Base-by-base conservation (phyloP, 1,140 invertebrate genomes). In the Eurosta solidaginis region DNA sequence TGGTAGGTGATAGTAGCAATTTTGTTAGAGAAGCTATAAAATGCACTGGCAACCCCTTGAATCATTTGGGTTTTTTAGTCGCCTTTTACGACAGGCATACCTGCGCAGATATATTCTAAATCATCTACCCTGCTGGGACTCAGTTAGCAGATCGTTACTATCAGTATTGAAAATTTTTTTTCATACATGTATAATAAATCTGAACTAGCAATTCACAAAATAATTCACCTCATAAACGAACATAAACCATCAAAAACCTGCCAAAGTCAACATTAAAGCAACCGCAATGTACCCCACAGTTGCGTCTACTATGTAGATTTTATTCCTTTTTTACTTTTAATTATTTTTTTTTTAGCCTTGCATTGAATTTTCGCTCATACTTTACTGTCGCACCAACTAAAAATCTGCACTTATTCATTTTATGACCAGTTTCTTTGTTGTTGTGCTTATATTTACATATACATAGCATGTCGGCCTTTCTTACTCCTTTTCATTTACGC, bases 221-320 rank as follows among this genome's bases (percentile, higher is more conserved):
- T 47, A 47, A 47, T 17, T 5, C n/a, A n/a, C 3, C 45, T 3
- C 14, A 47, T 47, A 47, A 47, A 47, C 45, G 45, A n/a, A 5
- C 7, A 17, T 47, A 17, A 47, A 17, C 45, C 45, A 63, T 63
- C 54, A 36, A 22, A 63, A 63, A 29, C 25, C 54, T 36, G 54
- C 54, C 54, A 63, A 63, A 63, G 54, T 63, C 54, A 63, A 63
- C 25, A 63, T 12, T n/a, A 63, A 63, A 36, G 25, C 3, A 63
- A 63, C 54, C n/a, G n/a, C 9, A 47, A 47, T 47, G 9, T 47
- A 10, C 45, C 45, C n/a, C n/a, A 1, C 54, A 22, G 12, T 6
- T 63, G 17, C 54, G 3, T 10, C 12, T 22, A 9, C 54, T 17
- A 3, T 47, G 2, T 47, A n/a, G n/a, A n/a, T n/a, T 47, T 14